Evolutionary conservation across 2,797 vertebrate genomes (phyloP).

Genomic region (Gallinago nigripennis): DNA sequence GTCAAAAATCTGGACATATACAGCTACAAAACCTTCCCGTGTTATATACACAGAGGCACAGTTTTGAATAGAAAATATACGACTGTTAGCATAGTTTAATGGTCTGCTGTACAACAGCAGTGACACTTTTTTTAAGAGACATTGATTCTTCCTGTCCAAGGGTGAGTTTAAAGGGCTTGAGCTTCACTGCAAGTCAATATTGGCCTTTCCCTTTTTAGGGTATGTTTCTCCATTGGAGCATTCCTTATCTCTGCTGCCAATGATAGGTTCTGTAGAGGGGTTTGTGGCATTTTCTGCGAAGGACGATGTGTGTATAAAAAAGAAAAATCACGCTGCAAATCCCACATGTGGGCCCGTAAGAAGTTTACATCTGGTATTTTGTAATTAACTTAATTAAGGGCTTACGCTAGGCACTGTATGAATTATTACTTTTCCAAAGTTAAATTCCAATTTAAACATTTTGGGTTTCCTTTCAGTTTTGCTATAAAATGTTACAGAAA

Average conservation of each 20-base stretch:
- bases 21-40: constrained; percentile 22
- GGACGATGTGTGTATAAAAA: not conserved
- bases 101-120: constrained; percentile 32
- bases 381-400: not conserved
- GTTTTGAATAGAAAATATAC: constrained; percentile 53
- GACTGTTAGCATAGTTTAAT: constrained; percentile 38
- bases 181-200: constrained; percentile 34
- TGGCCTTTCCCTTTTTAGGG: constrained; percentile 71
- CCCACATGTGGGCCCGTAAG: not conserved
- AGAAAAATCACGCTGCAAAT: not conserved
- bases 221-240: constrained; percentile 47
- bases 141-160: constrained; percentile 34
- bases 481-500: not conserved
- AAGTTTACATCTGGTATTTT: not conserved
- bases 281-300: not conserved
- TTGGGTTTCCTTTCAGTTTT: not conserved
- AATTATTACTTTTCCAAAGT: not conserved
- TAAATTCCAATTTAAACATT: not conserved
- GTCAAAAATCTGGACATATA: constrained; percentile 55
- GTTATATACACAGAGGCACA: constrained; percentile 32
- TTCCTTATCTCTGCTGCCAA: constrained; percentile 24
- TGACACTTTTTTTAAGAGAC: not conserved
- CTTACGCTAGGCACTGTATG: rapidly evolving
- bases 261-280: not conserved
- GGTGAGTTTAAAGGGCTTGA: constrained; percentile 48